Base-by-base conservation (phyloP, 1,140 invertebrate species). In the Meloidogyne floridensis region DNA sequence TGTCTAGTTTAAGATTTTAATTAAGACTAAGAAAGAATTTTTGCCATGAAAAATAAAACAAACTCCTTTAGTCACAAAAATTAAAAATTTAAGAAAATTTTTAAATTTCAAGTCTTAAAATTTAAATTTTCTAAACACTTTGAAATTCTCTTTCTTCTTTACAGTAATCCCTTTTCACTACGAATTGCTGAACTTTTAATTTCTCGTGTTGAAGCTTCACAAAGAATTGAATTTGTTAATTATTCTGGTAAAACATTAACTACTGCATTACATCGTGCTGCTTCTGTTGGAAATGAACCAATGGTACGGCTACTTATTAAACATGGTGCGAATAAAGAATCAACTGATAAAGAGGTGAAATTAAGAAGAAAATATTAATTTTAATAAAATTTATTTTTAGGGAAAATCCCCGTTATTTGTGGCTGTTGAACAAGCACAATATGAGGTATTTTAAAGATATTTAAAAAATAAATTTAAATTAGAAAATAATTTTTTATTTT, bases 341-440 rank as follows among this genome's bases (percentile, higher is more conserved):
- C 65, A 15, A 32, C 43, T 6, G 77, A 79, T 51, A 56, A 77
- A 56, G 42, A 77, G 2, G 75, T 77, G 43, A 47, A 6, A 56
- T 56, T 42, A 0, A 75, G 10, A n/a, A 7, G 13, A 15, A 11
- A 74, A 74, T 74, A 47, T 56, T 76, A 9, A 32, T 20, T 75
- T 75, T 76, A 13, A 47, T 42, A 75, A 51, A 11, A 42, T 47
- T 8, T n/a, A 32, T 56, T 43, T 72, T 59, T 43, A 79, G 77
- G 77, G 77, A 18, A 54, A 72, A 51, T 72, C 56, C 43, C 56
- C 77, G 10, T 71, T 79, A 32, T 79, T 79, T 32, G 7, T 79
- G 9, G 77, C 77, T 9, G 77, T 79, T 72, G 77, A 79, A 71
- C 65, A 72, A 11, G 59, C 53, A 69, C 77, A 79, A 79, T 65